Evolutionary conservation across 1,140 invertebrate species (phyloP), one percentile per base, ranked within the genome.

Genomic region (Mya arenaria): DNA sequence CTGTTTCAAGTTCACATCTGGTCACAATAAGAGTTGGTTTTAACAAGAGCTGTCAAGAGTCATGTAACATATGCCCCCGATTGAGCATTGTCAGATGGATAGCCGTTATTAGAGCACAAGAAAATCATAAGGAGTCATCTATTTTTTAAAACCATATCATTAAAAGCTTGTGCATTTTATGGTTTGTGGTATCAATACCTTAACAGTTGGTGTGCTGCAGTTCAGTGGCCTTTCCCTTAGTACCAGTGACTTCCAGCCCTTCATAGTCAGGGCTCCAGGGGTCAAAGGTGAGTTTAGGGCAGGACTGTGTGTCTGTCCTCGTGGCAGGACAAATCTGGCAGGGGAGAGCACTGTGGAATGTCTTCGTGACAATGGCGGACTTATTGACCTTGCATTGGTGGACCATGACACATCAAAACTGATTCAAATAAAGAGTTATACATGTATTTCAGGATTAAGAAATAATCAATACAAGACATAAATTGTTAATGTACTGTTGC

Each of bases 371-470:
- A 52, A 15, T 39, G 62, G 62, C n/a, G 75, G 75, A 23, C 62
- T 66, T 2, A 58, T 6, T 2, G 55, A 44, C 17, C 30, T 56
- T 13, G 34, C 32, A 28, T 2, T 15, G n/a, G 58, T 34, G 37
- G 41, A 48, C 75, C 75, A 78, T n/a, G 75, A 78, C 17, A 68
- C 75, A 58, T 68, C 75, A 41, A 78, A 78, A 39, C 75, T 78
- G 41, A n/a, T n/a, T 8, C 30, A 58, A n/a, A 8, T 23, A 58
- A 6, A 8, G 30, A 6, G 6, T 8, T 23, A 58, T 28, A 58
- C n/a, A n/a, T 8, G 6, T 28, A 58, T 8, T 8, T 58, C 55
- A 58, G 44, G 44, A 48, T 48, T n/a, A 48, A 48, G 44, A n/a
- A 10, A 13, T n/a, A 13, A n/a, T 10, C 44, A 48, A 48, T 13